These are phyloP conservation scores for Melanophora roralis DNA, from an alignment of 2,888 invertebrate species.

Conservation along the genomic window DNA sequence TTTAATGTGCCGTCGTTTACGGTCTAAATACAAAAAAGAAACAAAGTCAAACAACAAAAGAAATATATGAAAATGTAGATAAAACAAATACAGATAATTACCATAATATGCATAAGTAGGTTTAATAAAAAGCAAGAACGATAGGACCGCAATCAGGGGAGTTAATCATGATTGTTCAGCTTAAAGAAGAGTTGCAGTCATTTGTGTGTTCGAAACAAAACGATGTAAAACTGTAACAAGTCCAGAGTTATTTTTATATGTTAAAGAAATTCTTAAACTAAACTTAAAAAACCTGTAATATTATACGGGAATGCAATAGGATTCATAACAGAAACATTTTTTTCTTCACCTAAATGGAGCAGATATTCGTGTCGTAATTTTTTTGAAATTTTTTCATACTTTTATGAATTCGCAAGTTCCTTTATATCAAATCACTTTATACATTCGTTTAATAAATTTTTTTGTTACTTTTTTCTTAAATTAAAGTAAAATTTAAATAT, in stretches of 20 bases:
- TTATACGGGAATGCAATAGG: too few species aligned
- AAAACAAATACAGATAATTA: constrained; percentile 23
- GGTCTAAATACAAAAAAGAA: constrained; percentile 22
- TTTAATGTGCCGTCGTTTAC: constrained; percentile 11
- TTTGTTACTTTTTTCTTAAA: background rate
- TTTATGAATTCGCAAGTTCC: background rate
- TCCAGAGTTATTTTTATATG: too few species aligned
- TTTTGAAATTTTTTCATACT: background rate
- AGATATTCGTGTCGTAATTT: too few species aligned
- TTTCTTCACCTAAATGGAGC: too few species aligned
- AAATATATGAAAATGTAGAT: background rate
- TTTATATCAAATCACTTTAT: background rate
- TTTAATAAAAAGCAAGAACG: background rate
- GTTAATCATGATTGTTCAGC: background rate
- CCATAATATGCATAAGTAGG: background rate
- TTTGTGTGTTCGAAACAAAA: too few species aligned
- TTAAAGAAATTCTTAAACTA: too few species aligned
- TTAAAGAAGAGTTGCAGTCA: too few species aligned
- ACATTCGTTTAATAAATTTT: background rate
- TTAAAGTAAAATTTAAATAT: constrained; percentile 4
- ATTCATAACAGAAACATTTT: too few species aligned
- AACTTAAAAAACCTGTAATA: too few species aligned
- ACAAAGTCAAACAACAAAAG: background rate
- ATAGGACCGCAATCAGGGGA: background rate
- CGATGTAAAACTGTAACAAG: too few species aligned